Evolutionary conservation across 2,113 vertebrate genomes (phyloP).

Genomic region (Poecile atricapillus): DNA sequence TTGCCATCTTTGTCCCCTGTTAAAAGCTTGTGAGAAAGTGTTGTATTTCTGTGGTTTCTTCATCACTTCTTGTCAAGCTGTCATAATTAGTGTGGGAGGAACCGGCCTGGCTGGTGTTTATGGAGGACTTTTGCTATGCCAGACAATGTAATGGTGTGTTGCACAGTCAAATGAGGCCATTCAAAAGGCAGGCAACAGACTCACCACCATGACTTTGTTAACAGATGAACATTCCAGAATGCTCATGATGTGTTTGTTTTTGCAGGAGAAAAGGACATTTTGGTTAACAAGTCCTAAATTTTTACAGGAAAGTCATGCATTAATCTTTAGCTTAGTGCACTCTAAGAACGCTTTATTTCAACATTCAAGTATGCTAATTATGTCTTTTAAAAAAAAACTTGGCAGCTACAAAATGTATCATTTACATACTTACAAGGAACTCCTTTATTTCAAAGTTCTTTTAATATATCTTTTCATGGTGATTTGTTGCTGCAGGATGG

Average conservation of each 20-base stretch:
- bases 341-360: background rate
- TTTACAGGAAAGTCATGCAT: background rate
- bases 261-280: background rate
- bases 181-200: slow-evolving; percentile 18
- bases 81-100: background rate
- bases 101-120: background rate
- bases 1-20: background rate
- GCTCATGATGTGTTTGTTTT: background rate
- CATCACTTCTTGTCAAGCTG: background rate
- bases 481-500: background rate
- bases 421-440: background rate
- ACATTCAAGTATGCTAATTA: background rate
- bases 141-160: background rate
- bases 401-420: background rate
- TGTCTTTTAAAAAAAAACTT: background rate
- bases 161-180: background rate
- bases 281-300: background rate
- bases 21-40: background rate
- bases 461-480: background rate
- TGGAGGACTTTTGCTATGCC: background rate
- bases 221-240: background rate
- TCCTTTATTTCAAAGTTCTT: background rate
- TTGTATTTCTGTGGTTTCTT: background rate
- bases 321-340: background rate
- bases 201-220: background rate